phyloP scores from a whole-genome alignment of 2,888 invertebrate genomes.

The Drosophila putrida region DNA sequence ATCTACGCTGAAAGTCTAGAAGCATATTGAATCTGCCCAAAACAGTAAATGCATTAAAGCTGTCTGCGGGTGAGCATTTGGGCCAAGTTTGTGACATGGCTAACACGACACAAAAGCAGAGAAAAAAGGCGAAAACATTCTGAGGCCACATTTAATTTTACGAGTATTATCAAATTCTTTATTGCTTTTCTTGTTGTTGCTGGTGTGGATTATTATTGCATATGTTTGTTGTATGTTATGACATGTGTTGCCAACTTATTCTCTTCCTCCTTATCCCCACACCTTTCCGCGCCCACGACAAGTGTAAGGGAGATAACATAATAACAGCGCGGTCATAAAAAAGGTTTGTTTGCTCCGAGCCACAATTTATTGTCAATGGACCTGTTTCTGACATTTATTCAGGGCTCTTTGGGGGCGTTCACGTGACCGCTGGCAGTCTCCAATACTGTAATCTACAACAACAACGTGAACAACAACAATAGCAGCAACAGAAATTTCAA shows the following conservation, averaged over 20 bases:
- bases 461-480: neutral
- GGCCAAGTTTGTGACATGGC: neutral
- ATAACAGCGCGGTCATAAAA: slow-evolving; percentile 63
- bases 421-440: slow-evolving; percentile 25
- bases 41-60: slow-evolving; percentile 23
- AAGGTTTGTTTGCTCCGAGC: slow-evolving; percentile 59
- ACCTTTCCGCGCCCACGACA: neutral
- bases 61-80: slow-evolving; percentile 5
- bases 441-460: neutral
- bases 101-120: neutral
- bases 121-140: slow-evolving; percentile 15
- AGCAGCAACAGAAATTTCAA: slow-evolving; percentile 41
- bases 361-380: slow-evolving; percentile 52
- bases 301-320: slow-evolving; percentile 55
- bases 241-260: slow-evolving; percentile 53
- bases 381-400: slow-evolving; percentile 23
- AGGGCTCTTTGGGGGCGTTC: slow-evolving; percentile 16
- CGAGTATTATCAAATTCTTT: slow-evolving; percentile 57
- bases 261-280: neutral
- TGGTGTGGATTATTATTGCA: slow-evolving; percentile 70
- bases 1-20: neutral
- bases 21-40: slow-evolving; percentile 2
- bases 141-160: slow-evolving; percentile 58
- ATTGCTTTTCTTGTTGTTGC: slow-evolving; percentile 34
- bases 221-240: slow-evolving; percentile 59